Evolutionary conservation across 1,140 invertebrate genomes (phyloP).

Genomic region (Drosophila asahinai): DNA sequence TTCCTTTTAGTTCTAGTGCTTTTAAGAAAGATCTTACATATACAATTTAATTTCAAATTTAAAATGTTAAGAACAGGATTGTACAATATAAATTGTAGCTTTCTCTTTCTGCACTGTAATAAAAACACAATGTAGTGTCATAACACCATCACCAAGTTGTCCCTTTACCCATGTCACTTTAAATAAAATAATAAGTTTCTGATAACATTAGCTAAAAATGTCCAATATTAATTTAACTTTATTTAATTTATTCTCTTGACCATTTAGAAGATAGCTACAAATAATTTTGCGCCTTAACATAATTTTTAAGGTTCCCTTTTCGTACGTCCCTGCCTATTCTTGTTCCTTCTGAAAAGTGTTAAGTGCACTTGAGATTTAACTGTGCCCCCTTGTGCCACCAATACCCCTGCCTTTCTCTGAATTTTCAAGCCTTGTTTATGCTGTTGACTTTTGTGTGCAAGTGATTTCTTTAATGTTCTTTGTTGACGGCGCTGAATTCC

Average conservation of each 20-base stretch:
- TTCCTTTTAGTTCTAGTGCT: too few relatives aligned
- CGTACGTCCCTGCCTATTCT: background rate
- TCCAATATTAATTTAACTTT: background rate
- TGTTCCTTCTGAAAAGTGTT: slow-evolving; percentile 43
- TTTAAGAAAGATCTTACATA: too few relatives aligned
- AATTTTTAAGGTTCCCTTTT: background rate
- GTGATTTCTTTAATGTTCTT: slow-evolving; percentile 60
- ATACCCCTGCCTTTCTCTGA: background rate
- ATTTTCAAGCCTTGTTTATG: slow-evolving; percentile 65
- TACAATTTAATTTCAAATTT: background rate
- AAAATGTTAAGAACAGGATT: background rate
- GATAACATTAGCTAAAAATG: too few relatives aligned
- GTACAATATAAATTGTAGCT: background rate
- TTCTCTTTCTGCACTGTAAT: background rate
- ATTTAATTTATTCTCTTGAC: background rate
- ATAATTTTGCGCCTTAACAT: too few relatives aligned
- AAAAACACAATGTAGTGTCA: background rate
- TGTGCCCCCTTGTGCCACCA: slow-evolving; percentile 1
- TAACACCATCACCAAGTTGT: background rate
- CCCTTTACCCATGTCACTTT: too few relatives aligned
- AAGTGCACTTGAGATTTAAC: slow-evolving; percentile 67
- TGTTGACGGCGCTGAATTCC: slow-evolving; percentile 24
- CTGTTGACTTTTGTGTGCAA: slow-evolving; percentile 70
- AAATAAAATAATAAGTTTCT: too few relatives aligned
- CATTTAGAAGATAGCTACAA: background rate